Evolutionary conservation across 2,113 vertebrate species (phyloP), one percentile per base, ranked within the genome.

Genomic region (Scartelaos histophorus): DNA sequence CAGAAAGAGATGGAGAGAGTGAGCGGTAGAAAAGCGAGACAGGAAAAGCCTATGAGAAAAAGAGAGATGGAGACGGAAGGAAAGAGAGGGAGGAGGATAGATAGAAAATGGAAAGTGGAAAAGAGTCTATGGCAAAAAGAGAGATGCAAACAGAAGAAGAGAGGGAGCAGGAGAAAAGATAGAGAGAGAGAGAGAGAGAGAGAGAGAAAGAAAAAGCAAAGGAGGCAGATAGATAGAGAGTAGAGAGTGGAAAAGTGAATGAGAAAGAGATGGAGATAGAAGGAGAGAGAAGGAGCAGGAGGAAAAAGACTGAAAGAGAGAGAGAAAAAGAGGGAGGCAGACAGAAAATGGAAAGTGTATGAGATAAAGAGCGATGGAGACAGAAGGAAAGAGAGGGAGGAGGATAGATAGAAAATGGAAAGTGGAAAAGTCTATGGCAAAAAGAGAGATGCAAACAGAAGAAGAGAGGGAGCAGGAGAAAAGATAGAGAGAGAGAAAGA

Each of bases 401-500:
- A 2, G 7, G 7, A 45, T 11, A 47, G 46, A 47, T 3, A 47
- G 46, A 47, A 15, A 13, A 47, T 3, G 12, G 46, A 15, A 13
- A n/a, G 19, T 5, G 7, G 1, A 17, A n/a, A 9, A n/a, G 16
- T 3, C n/a, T n/a, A 1, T n/a, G 51, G 19, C 95, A 95, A 95
- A 22, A 2, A 10, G 7, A 22, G 7, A 57, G 21, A 57, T 29
- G 29, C 2, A 29, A 4, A 29, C 29, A 29, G 29, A 29, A 29
- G 21, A 4, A 21, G n/a, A 21, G 7, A n/a, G 38, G 1, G 9
- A 29, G 29, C 29, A 29, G 29, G 29, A 29, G 29, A 29, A 29
- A n/a, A 22, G 16, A 22, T 11, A 24, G 16, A 24, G 22, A 57
- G 21, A 24, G 12, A 24, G 7, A n/a, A 19, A 10, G n/a, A 10